Conservation (phyloP, 1,140 invertebrate species). For the Daktulosphaira vitifoliae region DNA sequence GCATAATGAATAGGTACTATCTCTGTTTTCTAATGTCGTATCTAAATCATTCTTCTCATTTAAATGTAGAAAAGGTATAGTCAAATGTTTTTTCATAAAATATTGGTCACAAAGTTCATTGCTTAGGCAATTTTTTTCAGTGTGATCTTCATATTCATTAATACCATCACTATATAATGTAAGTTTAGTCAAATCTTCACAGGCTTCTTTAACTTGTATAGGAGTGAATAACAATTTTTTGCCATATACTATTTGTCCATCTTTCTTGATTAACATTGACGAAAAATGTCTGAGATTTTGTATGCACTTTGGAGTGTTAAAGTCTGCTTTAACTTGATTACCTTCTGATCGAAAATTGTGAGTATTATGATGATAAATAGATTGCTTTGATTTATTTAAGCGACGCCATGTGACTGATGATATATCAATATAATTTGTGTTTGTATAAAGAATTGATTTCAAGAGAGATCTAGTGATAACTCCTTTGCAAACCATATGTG, state of each 20-base stretch:
- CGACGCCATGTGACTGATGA: slow-evolving; percentile 41
- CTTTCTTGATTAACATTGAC: slow-evolving; percentile 11
- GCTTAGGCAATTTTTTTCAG: too few relatives aligned
- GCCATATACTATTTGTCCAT: slow-evolving; percentile 10
- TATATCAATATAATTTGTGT: slow-evolving; percentile 46
- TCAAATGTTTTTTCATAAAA: slow-evolving; percentile 15
- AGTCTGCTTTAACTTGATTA: background rate
- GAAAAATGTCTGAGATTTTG: slow-evolving; percentile 12
- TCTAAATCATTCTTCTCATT: background rate
- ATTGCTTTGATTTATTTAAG: background rate
- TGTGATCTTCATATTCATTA: background rate
- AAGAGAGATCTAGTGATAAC: slow-evolving; percentile 59
- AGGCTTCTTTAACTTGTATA: slow-evolving; percentile 6
- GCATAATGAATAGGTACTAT: slow-evolving; percentile 12
- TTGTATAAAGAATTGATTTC: slow-evolving; percentile 60
- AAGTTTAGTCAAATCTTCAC: slow-evolving; percentile 9
- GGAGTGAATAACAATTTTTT: slow-evolving; percentile 22
- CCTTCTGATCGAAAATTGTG: background rate
- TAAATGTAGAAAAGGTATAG: background rate
- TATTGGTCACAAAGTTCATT: background rate
- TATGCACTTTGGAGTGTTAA: background rate
- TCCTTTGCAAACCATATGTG: slow-evolving; percentile 59
- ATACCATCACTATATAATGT: background rate
- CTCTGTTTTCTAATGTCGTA: background rate
- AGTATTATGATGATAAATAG: background rate